phyloP scores from a whole-genome alignment of 2,888 invertebrate species.

The Tethea ocularis region DNA sequence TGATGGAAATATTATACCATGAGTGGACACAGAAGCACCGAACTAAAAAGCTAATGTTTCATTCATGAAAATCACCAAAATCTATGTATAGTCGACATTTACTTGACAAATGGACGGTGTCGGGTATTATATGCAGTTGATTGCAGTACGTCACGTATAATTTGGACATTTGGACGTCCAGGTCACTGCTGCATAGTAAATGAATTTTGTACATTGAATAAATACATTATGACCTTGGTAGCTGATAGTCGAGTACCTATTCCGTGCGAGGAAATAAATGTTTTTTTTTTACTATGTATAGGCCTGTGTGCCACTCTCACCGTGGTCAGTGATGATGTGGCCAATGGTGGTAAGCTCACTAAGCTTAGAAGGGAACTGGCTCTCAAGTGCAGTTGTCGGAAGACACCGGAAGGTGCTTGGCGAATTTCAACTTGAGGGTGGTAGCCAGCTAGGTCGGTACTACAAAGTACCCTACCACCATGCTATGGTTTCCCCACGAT shows the following conservation, averaged over 20 bases:
- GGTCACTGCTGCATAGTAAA: conserved; percentile 58
- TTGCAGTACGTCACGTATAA: conserved; percentile 68
- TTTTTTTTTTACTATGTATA: not conserved
- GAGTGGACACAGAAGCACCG: conserved; percentile 42
- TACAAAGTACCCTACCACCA: too few species aligned
- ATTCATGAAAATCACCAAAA: conserved; percentile 63
- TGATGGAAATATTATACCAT: conserved; percentile 69
- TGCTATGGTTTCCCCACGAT: too few species aligned
- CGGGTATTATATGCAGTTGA: conserved; percentile 67
- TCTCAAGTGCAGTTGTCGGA: too few species aligned
- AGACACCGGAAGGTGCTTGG: too few species aligned
- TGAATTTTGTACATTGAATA: conserved; percentile 19
- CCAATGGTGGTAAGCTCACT: too few species aligned
- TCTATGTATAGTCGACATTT: conserved; percentile 46
- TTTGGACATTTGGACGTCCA: conserved; percentile 65
- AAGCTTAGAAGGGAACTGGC: too few species aligned
- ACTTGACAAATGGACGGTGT: conserved; percentile 55
- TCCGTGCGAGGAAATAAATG: not conserved
- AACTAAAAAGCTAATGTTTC: conserved; percentile 50
- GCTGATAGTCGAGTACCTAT: conserved; percentile 8
- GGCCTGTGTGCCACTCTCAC: too few species aligned
- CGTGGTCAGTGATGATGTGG: too few species aligned
- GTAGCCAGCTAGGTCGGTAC: too few species aligned
- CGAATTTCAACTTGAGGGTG: too few species aligned
- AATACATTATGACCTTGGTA: conserved; percentile 49